Conservation (phyloP, 2,888 invertebrate genomes). For the Venusia cambrica region DNA sequence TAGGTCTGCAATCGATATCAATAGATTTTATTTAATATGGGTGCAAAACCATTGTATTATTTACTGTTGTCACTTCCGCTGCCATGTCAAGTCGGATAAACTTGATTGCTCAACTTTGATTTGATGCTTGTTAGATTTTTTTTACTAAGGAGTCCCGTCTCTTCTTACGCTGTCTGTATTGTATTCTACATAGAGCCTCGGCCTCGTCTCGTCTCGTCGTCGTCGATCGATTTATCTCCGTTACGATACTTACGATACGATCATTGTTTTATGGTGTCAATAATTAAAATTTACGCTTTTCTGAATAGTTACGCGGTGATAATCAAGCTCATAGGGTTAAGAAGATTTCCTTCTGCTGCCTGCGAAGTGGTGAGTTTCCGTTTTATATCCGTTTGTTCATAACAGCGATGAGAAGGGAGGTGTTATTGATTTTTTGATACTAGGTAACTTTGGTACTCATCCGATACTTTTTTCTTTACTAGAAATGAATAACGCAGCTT, state of each 20-base stretch:
- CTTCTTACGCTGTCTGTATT: no score
- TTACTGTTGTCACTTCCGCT: no score
- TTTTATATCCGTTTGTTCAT: conserved; percentile 17
- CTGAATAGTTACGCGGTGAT: conserved; percentile 33
- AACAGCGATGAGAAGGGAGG: conserved; percentile 24
- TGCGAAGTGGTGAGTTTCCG: conserved; percentile 46
- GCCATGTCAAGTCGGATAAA: no score
- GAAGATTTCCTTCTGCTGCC: conserved; percentile 24
- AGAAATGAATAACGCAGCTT: no score
- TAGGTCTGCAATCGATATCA: no score
- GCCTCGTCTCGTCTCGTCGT: no score
- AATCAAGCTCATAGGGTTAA: conserved; percentile 28
- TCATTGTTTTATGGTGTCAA: conserved; percentile 41
- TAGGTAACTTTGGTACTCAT: conserved; percentile 26
- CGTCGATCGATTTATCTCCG: conserved; percentile 36
- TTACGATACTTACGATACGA: conserved; percentile 40
- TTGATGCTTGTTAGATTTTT: no score
- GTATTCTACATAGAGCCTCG: no score
- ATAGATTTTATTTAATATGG: no score
- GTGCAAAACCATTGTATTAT: no score
- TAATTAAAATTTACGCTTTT: conserved; percentile 49
- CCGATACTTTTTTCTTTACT: conserved; percentile 3
- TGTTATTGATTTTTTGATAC: conserved; percentile 52
- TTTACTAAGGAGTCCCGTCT: no score
- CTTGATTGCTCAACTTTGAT: no score